Percentiles rank a stretch among this genome's conserved stretches.
Evolutionary conservation across 2,113 vertebrate species (phyloP).

Genomic region (Sialia sialis): DNA sequence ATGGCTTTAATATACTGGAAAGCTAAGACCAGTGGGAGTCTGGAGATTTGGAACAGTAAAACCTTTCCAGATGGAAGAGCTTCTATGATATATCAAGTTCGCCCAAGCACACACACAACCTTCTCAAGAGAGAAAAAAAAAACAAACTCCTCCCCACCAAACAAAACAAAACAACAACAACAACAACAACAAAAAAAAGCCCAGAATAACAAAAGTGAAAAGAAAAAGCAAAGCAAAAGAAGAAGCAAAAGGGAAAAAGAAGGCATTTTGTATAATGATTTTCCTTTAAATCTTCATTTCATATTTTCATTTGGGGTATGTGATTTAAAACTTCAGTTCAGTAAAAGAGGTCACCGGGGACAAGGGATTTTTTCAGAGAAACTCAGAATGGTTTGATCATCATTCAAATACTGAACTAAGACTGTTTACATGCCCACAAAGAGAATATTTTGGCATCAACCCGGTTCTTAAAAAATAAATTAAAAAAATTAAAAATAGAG

Average conservation of each 20-base stretch:
- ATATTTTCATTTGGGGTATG: neutral
- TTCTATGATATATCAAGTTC: neutral
- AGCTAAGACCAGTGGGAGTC: neutral
- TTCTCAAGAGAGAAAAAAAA: neutral
- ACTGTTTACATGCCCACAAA: neutral
- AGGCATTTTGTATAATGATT: neutral
- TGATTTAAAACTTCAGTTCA: neutral
- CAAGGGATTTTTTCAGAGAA: neutral
- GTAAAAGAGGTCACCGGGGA: neutral
- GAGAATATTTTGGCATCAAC: neutral
- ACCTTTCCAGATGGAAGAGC: neutral
- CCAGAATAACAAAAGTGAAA: neutral
- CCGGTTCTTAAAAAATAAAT: neutral
- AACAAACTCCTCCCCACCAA: no score
- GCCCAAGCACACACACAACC: neutral
- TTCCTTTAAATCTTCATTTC: neutral
- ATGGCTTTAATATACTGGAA: neutral
- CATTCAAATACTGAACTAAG: neutral
- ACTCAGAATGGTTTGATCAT: neutral
- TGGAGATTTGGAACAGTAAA: conserved; percentile 14
- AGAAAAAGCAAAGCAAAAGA: neutral
- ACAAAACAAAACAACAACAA: no score
- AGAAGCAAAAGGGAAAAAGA: neutral
- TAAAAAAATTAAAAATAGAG: neutral
- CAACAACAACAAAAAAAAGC: no score